These are phyloP conservation scores for Brachirus orientalis DNA, from an alignment of 2,113 vertebrate species.

Conservation along the genomic window DNA sequence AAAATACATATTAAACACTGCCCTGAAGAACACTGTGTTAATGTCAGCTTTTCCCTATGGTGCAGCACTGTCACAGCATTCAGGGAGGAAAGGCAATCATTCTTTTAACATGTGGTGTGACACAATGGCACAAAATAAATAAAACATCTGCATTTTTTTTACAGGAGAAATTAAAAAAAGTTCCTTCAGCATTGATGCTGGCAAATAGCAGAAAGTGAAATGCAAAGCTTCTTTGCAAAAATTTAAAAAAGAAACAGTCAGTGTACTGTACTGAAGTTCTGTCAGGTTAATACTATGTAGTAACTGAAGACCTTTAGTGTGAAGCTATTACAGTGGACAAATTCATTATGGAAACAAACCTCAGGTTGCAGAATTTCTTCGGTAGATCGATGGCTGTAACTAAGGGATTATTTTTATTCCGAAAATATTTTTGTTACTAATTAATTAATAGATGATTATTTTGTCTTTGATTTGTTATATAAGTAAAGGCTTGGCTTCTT, in stretches of 20 bases:
- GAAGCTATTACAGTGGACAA: background rate
- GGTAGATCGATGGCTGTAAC: background rate
- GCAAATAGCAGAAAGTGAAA: too few species aligned
- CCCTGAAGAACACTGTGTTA: conserved; percentile 63
- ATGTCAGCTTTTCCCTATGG: conserved; percentile 75
- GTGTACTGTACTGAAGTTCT: too few species aligned
- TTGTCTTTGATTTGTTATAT: background rate
- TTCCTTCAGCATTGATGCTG: too few species aligned
- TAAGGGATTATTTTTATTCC: background rate
- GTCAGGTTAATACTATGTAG: background rate
- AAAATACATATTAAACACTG: conserved; percentile 74
- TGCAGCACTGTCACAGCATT: conserved; percentile 60
- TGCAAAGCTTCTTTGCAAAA: too few species aligned
- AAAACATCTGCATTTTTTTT: conserved; percentile 22
- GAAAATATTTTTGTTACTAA: background rate
- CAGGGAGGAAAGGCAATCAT: conserved; percentile 26
- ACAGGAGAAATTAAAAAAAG: too few species aligned
- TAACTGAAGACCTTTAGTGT: background rate
- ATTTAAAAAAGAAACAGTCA: too few species aligned
- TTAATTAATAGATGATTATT: background rate
- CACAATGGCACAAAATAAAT: conserved; percentile 35
- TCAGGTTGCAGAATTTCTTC: background rate
- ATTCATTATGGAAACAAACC: background rate
- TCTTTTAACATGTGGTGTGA: conserved; percentile 31
- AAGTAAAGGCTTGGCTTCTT: background rate